Evolutionary conservation across 1,140 invertebrate species (phyloP), one percentile per base, ranked within the genome.

Genomic region (Drosophila rufa): DNA sequence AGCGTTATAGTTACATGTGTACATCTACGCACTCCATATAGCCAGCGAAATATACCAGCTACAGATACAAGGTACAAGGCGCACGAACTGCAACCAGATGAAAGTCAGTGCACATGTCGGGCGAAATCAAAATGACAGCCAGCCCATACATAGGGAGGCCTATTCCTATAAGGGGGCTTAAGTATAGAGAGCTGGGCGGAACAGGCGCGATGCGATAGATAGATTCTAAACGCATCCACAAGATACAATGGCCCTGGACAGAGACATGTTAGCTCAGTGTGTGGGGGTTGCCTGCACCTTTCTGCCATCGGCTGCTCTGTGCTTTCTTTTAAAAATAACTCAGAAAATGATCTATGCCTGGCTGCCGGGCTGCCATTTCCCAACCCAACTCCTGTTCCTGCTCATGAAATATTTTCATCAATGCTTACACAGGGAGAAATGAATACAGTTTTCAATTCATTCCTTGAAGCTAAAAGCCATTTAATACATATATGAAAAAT

Each of bases 121-220:
- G 66, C 79, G 51, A 87, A 87, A 87, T 86, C 83, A 87, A 69
- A 86, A 80, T 86, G 82, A 87, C 83, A 86, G 82, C 73, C 51
- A 73, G 51, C 27, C 51, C 66, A 73, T 73, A 48, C 43, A 58
- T 22, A 46, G 51, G 22, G 51, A 71, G 69, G 25, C 51, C 27
- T 48, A 33, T 42, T 36, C 51, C 36, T 71, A 43, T 42, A 51
- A 38, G 48, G 38, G 22, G 42, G 38, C 17, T 56, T n/a, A 36
- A 47, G 17, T 15, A 30, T 48, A 40, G 25, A 42, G 45, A 50
- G 33, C 27, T 38, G 45, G 51, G 67, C 45, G 45, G 36, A n/a
- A 47, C 14, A 51, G 30, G 33, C 38, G 61, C 8, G 19, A 17
- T 30, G 43, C 55, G 45, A 70, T 57, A 68, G 47, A 74, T 53